A percentile compares a stretch with the other conserved stretches of the same genome.
Evolutionary conservation across 2,113 vertebrate genomes (phyloP).

Genomic region (Gadus macrocephalus): DNA sequence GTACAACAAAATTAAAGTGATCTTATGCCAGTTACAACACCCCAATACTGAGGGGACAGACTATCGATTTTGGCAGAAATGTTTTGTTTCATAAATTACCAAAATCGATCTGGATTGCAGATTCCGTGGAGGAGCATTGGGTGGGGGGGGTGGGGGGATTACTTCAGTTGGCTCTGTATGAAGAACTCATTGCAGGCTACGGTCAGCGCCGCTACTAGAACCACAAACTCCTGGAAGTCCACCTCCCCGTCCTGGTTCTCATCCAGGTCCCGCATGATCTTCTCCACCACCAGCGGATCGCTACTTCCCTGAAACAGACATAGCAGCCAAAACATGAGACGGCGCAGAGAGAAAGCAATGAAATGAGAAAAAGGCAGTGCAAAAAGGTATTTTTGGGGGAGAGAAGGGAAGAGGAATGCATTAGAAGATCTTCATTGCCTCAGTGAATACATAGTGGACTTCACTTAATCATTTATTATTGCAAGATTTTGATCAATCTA

Average conservation of each 20-base stretch:
- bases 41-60: background rate
- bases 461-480: too few relatives aligned
- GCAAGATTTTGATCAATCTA: too few relatives aligned
- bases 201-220: conserved; percentile 84
- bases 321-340: background rate
- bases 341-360: background rate
- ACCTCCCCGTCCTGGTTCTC: conserved; percentile 85
- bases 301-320: conserved; percentile 69
- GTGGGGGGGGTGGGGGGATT: background rate
- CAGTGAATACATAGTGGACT: too few relatives aligned
- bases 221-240: conserved; percentile 91
- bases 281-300: conserved; percentile 77
- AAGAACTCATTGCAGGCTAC: conserved; percentile 92
- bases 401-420: background rate
- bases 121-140: background rate
- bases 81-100: background rate
- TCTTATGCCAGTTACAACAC: background rate
- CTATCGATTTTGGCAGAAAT: background rate
- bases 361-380: background rate
- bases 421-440: too few relatives aligned
- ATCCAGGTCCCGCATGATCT: conserved; percentile 87
- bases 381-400: background rate
- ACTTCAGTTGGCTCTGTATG: conserved; percentile 35
- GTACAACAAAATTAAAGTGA: too few relatives aligned
- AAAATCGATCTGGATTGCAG: background rate